Percentiles rank a stretch among this genome's conserved stretches.
These are phyloP conservation scores for Calephelis nemesis DNA, from an alignment of 1,140 invertebrate genomes.

Conservation along the genomic window DNA sequence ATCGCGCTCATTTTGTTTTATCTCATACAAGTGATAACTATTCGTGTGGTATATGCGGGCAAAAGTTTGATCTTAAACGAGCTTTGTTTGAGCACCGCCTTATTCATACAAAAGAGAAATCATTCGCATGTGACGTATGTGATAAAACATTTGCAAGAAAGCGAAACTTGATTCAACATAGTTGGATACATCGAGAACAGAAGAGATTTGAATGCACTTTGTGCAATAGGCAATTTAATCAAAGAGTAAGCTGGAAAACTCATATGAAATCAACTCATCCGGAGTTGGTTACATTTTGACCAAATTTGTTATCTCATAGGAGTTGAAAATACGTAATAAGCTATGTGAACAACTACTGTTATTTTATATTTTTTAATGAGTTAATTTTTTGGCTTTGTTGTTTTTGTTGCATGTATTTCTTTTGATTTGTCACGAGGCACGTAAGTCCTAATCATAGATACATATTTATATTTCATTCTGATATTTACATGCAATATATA, in stretches of 20 bases:
- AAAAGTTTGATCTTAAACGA: constrained; percentile 35
- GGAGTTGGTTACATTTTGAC: constrained; percentile 29
- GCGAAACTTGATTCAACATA: constrained; percentile 49
- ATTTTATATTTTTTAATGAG: background rate
- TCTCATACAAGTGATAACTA: constrained; percentile 35
- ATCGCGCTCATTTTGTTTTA: constrained; percentile 37
- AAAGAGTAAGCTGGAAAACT: constrained; percentile 45
- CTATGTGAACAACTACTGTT: background rate
- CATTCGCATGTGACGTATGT: constrained; percentile 74
- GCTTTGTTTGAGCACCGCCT: constrained; percentile 65
- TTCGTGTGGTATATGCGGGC: constrained; percentile 38
- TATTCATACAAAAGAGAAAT: constrained; percentile 70
- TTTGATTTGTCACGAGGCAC: too few relatives aligned
- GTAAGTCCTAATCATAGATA: too few relatives aligned
- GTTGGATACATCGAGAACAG: constrained; percentile 79
- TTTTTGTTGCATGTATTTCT: too few relatives aligned
- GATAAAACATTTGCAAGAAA: constrained; percentile 46
- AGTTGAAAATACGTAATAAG: constrained; percentile 9
- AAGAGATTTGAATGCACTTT: constrained; percentile 80
- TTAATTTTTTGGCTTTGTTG: too few relatives aligned
- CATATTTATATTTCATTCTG: too few relatives aligned
- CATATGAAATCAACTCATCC: constrained; percentile 47
- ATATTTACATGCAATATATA: too few relatives aligned
- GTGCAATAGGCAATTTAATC: constrained; percentile 80
- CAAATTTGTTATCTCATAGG: constrained; percentile 3